Base-by-base conservation (phyloP, 2,113 vertebrate species). In the Capreolus pygargus region DNA sequence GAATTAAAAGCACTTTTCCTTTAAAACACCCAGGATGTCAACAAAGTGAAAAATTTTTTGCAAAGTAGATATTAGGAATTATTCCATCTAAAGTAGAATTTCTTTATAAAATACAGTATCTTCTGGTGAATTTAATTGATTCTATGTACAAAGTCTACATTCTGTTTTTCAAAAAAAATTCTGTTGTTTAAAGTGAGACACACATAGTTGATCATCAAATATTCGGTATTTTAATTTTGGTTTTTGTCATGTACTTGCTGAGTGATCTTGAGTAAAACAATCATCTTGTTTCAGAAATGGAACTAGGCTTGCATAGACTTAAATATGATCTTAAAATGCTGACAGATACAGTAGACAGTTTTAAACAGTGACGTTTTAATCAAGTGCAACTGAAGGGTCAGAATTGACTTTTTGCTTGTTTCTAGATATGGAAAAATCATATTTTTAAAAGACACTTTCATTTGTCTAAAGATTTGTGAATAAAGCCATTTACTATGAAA, bases 11-110 rank as follows among this genome's bases (percentile, higher is more conserved):
- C 19, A 50, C 43, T 97, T 96, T 92, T 10, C 4, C 43, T 82
- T 89, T 61, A 30, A 52, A 78, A 97, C 93, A 88, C 2, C 0
- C 50, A 93, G 45, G 27, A 85, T 93, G 27, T 19, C 74, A 78
- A 43, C 9, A 81, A 86, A 95, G 21, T 92, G 27, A 91, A 96
- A 91, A 93, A 76, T 55, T 83, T 47, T 82, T 94, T 97, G 82
- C 47, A 91, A 96, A 89, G 19, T 97, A 60, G 17, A 78, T 84
- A 88, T 94, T 89, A 91, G 58, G 4, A 87, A 81, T 78, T 97
- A 90, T 14, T 94, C n/a, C 90, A 19, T 79, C 76, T 67, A 83
- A 91, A 86, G 23, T 30, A 57, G 30, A 17, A 92, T 74, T 90
- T 96, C 54, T 91, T 94, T 95, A 70, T 1, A 89, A 47, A 79